A percentile compares a stretch with the other conserved stretches of the same genome.
Conservation (phyloP, 2,113 vertebrate species). For the Sisor rabdophorus region DNA sequence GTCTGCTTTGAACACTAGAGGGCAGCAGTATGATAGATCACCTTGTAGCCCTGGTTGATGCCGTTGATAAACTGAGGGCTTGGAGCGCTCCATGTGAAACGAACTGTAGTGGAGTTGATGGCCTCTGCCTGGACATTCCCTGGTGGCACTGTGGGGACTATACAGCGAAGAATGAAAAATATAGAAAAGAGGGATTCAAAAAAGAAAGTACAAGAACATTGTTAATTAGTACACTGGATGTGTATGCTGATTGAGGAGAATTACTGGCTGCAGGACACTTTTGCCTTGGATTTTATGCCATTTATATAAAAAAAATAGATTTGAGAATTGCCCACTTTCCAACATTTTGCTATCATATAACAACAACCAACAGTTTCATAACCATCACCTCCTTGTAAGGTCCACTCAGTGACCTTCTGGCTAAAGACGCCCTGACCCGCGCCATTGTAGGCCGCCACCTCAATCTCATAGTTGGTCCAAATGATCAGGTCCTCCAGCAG, state of each 20-base stretch:
- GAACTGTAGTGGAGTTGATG: conserved; percentile 91
- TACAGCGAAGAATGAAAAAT: conserved; percentile 17
- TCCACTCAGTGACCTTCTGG: conserved; percentile 94
- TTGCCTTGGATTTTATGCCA: neutral
- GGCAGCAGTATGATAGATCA: conserved; percentile 58
- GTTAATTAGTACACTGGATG: neutral
- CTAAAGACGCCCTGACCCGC: conserved; percentile 90
- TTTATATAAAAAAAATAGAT: no score
- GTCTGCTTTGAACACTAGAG: conserved; percentile 50
- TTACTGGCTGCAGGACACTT: neutral
- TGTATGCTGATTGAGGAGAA: neutral
- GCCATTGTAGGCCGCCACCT: conserved; percentile 93
- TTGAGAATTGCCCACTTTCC: neutral
- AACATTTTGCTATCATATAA: neutral
- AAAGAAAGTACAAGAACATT: neutral
- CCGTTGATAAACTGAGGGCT: conserved; percentile 98
- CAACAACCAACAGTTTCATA: neutral
- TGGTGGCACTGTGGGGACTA: conserved; percentile 94
- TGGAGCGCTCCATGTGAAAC: conserved; percentile 91
- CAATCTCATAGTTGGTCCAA: conserved; percentile 98
- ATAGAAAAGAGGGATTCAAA: neutral
- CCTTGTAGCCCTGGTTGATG: conserved; percentile 99
- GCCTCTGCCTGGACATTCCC: conserved; percentile 89
- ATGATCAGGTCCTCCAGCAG: conserved; percentile 97
- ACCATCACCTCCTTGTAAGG: conserved; percentile 87